A percentile compares a stretch with the other conserved stretches of the same genome.
phyloP scores from a whole-genome alignment of 1,140 invertebrate genomes.

The Melanaphis sacchari region DNA sequence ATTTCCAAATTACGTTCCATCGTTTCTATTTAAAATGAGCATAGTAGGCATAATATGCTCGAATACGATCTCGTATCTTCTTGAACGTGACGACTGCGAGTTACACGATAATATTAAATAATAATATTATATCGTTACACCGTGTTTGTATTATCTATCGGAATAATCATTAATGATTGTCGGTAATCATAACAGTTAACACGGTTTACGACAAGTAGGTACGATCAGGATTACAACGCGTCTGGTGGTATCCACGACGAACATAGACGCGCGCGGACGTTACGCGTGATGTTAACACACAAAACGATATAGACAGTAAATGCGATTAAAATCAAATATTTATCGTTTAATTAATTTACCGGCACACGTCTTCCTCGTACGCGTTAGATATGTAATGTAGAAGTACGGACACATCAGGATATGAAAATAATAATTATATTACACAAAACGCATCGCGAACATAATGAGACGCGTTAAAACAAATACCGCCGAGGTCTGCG shows the following conservation, averaged over 20 bases:
- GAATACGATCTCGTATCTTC: background rate
- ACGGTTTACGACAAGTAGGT: background rate
- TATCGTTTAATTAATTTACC: background rate
- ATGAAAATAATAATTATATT: background rate
- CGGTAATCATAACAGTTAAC: background rate
- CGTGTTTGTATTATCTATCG: background rate
- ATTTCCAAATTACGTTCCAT: background rate
- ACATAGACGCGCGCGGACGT: background rate
- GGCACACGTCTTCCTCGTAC: background rate
- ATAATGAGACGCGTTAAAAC: conserved; percentile 31
- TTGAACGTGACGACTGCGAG: background rate
- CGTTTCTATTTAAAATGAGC: too few species aligned
- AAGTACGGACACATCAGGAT: background rate
- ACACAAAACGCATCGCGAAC: background rate
- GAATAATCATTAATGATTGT: background rate
- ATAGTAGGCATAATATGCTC: too few species aligned
- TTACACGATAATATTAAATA: too few species aligned
- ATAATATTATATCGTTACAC: background rate
- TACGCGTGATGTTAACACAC: background rate
- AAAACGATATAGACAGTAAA: background rate
- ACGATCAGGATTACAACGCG: background rate
- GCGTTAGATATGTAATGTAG: too few species aligned
- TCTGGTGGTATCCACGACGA: too few species aligned
- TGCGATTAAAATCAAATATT: background rate
- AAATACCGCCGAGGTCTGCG: conserved; percentile 14